These are phyloP conservation scores for Pyxicephalus adspersus DNA, from an alignment of 2,113 vertebrate species.

Conservation along the genomic window DNA sequence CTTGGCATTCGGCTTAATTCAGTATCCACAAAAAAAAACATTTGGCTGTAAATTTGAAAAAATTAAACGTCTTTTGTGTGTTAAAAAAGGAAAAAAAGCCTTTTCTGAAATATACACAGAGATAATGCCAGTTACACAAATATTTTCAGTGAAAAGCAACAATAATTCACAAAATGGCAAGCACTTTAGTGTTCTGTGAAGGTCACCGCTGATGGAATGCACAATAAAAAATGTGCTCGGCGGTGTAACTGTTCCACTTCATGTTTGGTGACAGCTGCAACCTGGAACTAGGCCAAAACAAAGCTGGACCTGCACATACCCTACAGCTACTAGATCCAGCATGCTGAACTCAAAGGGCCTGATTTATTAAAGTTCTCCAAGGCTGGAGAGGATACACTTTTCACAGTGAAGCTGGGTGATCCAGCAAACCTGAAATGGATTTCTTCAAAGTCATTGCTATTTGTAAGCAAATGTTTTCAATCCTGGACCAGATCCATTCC, in stretches of 20 bases:
- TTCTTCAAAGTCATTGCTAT: too few relatives aligned
- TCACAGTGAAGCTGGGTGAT: too few relatives aligned
- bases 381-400: too few relatives aligned
- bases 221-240: neutral
- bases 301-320: too few relatives aligned
- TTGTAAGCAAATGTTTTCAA: too few relatives aligned
- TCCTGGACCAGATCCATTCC: too few relatives aligned
- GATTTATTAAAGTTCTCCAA: too few relatives aligned
- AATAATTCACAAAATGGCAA: conserved; percentile 34
- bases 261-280: too few relatives aligned
- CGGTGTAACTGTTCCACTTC: neutral
- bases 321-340: too few relatives aligned
- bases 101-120: conserved; percentile 19
- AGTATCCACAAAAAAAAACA: conserved; percentile 17
- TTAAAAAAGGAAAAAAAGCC: neutral
- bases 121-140: conserved; percentile 39
- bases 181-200: conserved; percentile 9
- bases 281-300: neutral
- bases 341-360: too few relatives aligned
- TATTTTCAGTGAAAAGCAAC: conserved; percentile 40
- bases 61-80: neutral
- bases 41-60: conserved; percentile 24
- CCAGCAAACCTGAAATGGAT: too few relatives aligned
- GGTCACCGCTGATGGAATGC: conserved; percentile 19
- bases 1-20: conserved; percentile 13